Percentiles rank a stretch among this genome's conserved stretches.
These are phyloP conservation scores for Xyrichtys novacula DNA, from an alignment of 2,797 vertebrate genomes.

Conservation along the genomic window DNA sequence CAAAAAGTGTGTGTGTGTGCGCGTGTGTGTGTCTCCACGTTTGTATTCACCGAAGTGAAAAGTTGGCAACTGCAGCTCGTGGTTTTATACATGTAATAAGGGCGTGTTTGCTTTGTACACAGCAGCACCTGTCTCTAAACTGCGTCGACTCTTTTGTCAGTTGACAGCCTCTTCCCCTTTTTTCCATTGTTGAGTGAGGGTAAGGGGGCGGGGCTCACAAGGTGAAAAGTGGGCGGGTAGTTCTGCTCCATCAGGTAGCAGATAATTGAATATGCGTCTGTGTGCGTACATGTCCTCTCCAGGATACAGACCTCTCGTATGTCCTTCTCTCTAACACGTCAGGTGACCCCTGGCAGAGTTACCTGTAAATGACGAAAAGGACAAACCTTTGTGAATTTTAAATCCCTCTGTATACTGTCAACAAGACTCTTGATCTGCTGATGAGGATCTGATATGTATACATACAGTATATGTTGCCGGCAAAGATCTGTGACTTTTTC, in stretches of 20 bases:
- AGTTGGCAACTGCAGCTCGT: neutral
- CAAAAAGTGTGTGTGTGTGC: neutral
- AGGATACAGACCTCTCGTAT: slow-evolving; percentile 43
- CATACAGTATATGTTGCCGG: neutral
- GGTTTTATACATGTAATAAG: slow-evolving; percentile 14
- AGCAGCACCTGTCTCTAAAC: slow-evolving; percentile 34
- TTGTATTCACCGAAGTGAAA: neutral
- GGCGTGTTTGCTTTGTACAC: slow-evolving; percentile 69
- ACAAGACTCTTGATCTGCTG: slow-evolving; percentile 35
- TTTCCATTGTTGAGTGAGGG: slow-evolving; percentile 23
- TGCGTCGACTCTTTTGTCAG: neutral
- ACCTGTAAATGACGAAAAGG: slow-evolving; percentile 8
- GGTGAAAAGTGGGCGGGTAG: slow-evolving; percentile 53
- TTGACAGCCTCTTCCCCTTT: neutral
- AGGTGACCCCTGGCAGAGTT: slow-evolving; percentile 10
- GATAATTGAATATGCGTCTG: neutral
- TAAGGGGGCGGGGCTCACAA: slow-evolving; percentile 19
- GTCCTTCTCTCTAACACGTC: slow-evolving; percentile 22
- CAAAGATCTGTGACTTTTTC: slow-evolving; percentile 27
- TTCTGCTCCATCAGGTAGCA: slow-evolving; percentile 31
- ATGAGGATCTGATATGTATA: neutral
- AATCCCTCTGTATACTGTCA: slow-evolving; percentile 44
- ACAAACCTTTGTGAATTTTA: slow-evolving; percentile 19
- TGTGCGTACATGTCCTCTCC: slow-evolving; percentile 7
- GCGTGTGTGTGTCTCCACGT: neutral